phyloP scores from a whole-genome alignment of 2,113 vertebrate species.

The Heteronetta atricapilla region DNA sequence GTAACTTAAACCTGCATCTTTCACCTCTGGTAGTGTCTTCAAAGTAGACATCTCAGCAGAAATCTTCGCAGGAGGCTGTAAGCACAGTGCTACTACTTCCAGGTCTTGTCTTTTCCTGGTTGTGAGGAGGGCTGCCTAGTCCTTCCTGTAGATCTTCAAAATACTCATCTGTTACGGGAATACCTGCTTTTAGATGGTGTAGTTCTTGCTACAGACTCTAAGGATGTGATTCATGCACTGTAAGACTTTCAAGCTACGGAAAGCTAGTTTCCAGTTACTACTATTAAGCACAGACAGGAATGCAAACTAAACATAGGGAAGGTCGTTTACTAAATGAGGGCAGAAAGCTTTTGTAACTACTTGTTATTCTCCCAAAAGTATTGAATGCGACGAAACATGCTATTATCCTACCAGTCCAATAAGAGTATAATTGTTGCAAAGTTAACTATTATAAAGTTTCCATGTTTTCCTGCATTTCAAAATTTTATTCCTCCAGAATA shows the following conservation, averaged over 20 bases:
- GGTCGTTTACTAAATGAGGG: background rate
- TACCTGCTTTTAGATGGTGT: background rate
- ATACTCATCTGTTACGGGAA: background rate
- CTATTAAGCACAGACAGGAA: background rate
- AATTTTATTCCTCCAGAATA: background rate
- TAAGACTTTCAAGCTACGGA: background rate
- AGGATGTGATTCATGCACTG: background rate
- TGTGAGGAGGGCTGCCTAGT: background rate
- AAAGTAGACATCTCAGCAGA: background rate
- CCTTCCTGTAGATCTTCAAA: background rate
- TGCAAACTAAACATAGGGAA: background rate
- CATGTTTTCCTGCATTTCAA: background rate
- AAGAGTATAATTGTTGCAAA: background rate
- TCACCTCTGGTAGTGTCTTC: background rate
- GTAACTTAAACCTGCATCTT: background rate
- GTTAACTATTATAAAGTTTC: background rate
- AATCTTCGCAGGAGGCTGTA: background rate
- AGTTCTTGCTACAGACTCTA: background rate
- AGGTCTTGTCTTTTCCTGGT: background rate
- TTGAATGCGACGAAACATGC: background rate
- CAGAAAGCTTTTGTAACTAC: background rate
- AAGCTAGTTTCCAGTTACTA: background rate
- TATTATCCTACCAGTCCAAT: background rate
- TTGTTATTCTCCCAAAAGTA: background rate
- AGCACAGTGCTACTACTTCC: background rate